These are phyloP conservation scores for Malurus elegans DNA, from an alignment of 2,113 vertebrate species.

Conservation along the genomic window DNA sequence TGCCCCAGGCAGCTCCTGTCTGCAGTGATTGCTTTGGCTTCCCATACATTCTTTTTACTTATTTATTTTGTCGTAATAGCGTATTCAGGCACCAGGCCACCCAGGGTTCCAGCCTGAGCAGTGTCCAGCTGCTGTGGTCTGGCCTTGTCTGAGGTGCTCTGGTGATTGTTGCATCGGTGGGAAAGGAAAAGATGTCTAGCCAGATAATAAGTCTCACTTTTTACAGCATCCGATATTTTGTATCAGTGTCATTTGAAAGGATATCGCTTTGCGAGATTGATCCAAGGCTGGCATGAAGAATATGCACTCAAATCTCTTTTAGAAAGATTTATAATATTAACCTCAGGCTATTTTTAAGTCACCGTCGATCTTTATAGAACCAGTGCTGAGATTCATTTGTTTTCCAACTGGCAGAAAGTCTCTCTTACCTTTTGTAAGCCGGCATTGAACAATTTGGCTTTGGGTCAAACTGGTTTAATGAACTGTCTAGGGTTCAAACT, in stretches of 20 bases:
- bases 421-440: conserved; percentile 75
- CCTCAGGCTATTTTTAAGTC: conserved; percentile 80
- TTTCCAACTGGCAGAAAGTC: conserved; percentile 72
- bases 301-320: conserved; percentile 78
- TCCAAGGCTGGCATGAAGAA: conserved; percentile 75
- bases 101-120: not conserved
- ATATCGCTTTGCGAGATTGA: conserved; percentile 71
- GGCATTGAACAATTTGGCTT: conserved; percentile 74
- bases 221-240: conserved; percentile 60
- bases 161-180: not conserved
- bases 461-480: conserved; percentile 73
- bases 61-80: not conserved
- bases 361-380: conserved; percentile 76
- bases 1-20: not conserved
- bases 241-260: conserved; percentile 70
- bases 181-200: conserved; percentile 15
- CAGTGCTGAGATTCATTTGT: conserved; percentile 76
- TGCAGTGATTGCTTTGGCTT: not conserved
- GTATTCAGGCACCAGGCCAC: not conserved
- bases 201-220: conserved; percentile 57
- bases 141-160: not conserved
- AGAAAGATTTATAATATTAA: conserved; percentile 83
- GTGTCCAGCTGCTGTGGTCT: not conserved
- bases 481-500: conserved; percentile 59
- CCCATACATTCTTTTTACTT: not conserved